Evolutionary conservation across 2,797 vertebrate genomes (phyloP).

Genomic region (Simalia tracyae): DNA sequence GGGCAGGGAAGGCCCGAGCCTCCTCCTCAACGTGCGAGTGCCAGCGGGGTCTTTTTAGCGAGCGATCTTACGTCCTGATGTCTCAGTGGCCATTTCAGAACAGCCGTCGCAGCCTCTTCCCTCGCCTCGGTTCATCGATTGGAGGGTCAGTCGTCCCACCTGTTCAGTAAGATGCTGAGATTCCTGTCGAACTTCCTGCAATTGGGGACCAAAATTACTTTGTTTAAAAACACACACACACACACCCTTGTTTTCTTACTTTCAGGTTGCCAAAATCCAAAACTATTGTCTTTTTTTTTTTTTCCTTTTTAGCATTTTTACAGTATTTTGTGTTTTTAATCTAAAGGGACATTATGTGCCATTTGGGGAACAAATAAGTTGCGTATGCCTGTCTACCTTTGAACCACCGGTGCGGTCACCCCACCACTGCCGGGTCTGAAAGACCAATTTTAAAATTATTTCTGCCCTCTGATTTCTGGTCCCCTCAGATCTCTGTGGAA

Average conservation of each 20-base stretch:
- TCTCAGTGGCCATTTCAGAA: constrained; percentile 70
- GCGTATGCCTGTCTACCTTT: constrained; percentile 50
- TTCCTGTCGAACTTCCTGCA: constrained; percentile 44
- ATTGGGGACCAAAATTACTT: constrained; percentile 75
- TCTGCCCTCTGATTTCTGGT: constrained; percentile 19
- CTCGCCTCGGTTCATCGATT: not conserved
- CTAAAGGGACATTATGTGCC: constrained; percentile 68
- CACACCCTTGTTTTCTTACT: constrained; percentile 25
- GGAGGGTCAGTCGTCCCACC: constrained; percentile 52
- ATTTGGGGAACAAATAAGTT: constrained; percentile 63
- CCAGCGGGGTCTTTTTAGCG: constrained; percentile 69
- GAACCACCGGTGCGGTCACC: constrained; percentile 44
- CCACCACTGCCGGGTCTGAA: constrained; percentile 5
- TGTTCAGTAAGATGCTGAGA: constrained; percentile 61
- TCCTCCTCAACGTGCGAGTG: constrained; percentile 64
- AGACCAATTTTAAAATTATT: not conserved
- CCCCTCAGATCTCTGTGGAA: not conserved
- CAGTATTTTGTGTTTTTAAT: constrained; percentile 73
- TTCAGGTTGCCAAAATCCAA: constrained; percentile 75
- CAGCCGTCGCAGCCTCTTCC: constrained; percentile 60
- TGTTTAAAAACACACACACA: constrained; percentile 59
- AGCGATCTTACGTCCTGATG: constrained; percentile 62
- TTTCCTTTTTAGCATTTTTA: constrained; percentile 74
- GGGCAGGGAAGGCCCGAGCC: constrained; percentile 75
- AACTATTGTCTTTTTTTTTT: constrained; percentile 38